These are phyloP conservation scores for Penaeus monodon DNA, from an alignment of 2,888 invertebrate genomes.

Conservation along the genomic window DNA sequence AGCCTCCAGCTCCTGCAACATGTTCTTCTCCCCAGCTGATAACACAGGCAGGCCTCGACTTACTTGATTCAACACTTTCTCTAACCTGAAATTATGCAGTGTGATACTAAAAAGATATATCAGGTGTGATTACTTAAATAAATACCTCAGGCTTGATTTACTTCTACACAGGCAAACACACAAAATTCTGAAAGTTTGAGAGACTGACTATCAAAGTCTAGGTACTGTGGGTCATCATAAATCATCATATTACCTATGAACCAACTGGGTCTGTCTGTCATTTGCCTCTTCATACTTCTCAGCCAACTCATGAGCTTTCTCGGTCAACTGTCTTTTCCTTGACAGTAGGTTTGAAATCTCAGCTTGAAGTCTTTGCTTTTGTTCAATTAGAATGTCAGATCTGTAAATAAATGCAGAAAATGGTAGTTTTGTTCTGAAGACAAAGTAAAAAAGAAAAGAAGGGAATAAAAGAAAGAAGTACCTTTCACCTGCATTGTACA, in stretches of 20 bases:
- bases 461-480: too few species aligned
- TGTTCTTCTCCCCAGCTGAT: conserved; percentile 55
- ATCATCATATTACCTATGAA: conserved; percentile 37
- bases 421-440: neutral
- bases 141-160: too few species aligned
- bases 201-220: too few species aligned
- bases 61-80: conserved; percentile 41
- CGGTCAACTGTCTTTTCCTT: conserved; percentile 43
- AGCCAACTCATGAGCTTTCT: conserved; percentile 58
- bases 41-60: conserved; percentile 55
- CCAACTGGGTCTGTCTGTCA: conserved; percentile 45
- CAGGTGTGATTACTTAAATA: too few species aligned
- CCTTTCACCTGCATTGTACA: neutral
- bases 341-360: conserved; percentile 38
- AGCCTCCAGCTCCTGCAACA: conserved; percentile 55
- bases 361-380: conserved; percentile 45
- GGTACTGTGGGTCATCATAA: too few species aligned
- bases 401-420: conserved; percentile 9
- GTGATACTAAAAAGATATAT: too few species aligned
- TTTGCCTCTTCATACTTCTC: conserved; percentile 60
- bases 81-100: conserved; percentile 47
- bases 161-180: neutral
- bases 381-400: conserved; percentile 43
- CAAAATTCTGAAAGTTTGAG: too few species aligned
- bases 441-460: neutral